Evolutionary conservation across 2,797 vertebrate genomes (phyloP).

Genomic region (Ficedula albicollis): DNA sequence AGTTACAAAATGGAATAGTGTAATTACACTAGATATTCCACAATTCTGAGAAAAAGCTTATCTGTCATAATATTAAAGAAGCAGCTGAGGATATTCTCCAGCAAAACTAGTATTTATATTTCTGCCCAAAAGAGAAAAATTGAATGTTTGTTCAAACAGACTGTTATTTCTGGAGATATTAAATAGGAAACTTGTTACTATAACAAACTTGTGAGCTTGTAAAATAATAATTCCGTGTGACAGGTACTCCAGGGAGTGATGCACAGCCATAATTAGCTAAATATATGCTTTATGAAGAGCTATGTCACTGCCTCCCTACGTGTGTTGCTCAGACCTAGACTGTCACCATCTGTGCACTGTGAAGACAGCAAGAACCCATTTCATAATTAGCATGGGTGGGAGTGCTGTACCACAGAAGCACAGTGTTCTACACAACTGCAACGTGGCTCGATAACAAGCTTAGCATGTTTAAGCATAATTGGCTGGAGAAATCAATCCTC

Average conservation of each 20-base stretch:
- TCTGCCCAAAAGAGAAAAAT: neutral
- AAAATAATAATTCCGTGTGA: neutral
- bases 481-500: slow-evolving; percentile 35
- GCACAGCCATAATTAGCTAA: neutral
- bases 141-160: neutral
- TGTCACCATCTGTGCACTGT: slow-evolving; percentile 13
- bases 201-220: neutral
- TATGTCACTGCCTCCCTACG: neutral
- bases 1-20: neutral
- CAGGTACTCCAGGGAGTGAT: neutral
- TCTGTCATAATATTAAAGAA: neutral
- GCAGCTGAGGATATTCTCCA: neutral
- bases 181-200: neutral
- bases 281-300: neutral
- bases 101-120: neutral
- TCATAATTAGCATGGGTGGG: neutral
- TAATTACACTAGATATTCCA: neutral
- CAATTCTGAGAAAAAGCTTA: neutral
- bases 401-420: neutral
- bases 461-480: slow-evolving; percentile 48
- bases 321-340: neutral
- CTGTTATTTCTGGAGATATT: neutral
- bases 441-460: neutral
- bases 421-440: neutral
- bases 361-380: slow-evolving; percentile 18